Evolutionary conservation across 2,113 vertebrate genomes (phyloP).

Genomic region (Heterotilapia buettikoferi): DNA sequence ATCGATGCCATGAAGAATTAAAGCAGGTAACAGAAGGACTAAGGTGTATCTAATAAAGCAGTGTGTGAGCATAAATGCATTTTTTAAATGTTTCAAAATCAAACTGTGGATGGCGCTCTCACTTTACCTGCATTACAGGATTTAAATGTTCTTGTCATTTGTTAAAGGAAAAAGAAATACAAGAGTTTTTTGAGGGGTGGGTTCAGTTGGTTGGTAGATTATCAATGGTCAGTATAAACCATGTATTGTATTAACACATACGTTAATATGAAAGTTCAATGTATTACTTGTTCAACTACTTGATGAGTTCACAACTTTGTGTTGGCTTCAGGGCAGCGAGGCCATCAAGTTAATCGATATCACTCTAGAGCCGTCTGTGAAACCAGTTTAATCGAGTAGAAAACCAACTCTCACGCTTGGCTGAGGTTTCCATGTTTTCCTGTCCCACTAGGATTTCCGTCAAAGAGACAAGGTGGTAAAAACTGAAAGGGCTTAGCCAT

Average conservation of each 20-base stretch:
- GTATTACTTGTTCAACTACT: neutral
- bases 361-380: neutral
- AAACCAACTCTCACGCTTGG: slow-evolving; percentile 47
- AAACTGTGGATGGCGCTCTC: neutral
- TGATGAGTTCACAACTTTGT: neutral
- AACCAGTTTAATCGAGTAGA: slow-evolving; percentile 45
- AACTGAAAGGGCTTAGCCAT: neutral
- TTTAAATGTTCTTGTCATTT: neutral
- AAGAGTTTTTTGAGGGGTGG: neutral
- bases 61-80: neutral
- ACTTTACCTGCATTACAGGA: neutral
- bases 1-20: neutral
- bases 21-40: neutral
- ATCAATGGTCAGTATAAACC: neutral
- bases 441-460: slow-evolving; percentile 11
- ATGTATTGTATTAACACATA: neutral
- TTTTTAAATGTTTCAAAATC: neutral
- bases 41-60: neutral
- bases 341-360: slow-evolving; percentile 5
- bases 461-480: slow-evolving; percentile 7
- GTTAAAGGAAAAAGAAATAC: neutral
- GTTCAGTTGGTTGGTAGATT: neutral
- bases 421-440: slow-evolving; percentile 26
- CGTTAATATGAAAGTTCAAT: neutral
- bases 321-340: neutral